Percentiles rank a stretch among this genome's conserved stretches.
phyloP scores from a whole-genome alignment of 2,113 vertebrate species.

The Lonchura striata region DNA sequence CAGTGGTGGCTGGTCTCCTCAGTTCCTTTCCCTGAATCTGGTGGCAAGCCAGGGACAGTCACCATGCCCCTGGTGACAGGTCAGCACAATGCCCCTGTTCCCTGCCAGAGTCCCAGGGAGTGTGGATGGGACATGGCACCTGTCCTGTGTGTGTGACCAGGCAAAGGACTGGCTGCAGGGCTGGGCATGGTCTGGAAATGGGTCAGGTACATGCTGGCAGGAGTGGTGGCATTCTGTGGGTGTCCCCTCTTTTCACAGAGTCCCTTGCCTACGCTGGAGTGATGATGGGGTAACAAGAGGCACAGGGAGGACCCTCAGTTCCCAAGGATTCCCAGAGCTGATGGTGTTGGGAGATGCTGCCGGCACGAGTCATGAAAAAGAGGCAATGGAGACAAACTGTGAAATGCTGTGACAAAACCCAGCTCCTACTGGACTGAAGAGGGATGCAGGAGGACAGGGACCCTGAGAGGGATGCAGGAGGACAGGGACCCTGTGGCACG shows the following conservation, averaged over 20 bases:
- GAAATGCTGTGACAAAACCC: neutral
- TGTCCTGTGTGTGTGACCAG: fast-evolving
- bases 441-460: neutral
- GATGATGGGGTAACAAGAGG: neutral
- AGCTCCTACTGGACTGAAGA: neutral
- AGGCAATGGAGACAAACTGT: neutral
- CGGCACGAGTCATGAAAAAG: neutral
- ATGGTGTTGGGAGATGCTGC: neutral
- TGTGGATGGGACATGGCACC: neutral
- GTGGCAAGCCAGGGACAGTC: neutral
- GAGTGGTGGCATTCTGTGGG: neutral
- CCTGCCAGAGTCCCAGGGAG: neutral
- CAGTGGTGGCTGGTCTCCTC: neutral
- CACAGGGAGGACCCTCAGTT: neutral
- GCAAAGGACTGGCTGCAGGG: neutral
- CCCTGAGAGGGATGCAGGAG: neutral
- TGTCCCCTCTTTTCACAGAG: neutral
- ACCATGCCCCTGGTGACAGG: neutral
- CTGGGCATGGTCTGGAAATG: neutral
- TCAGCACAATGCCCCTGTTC: neutral
- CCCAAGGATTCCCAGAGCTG: neutral
- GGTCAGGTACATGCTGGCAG: neutral
- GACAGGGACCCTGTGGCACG: neutral
- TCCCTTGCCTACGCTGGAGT: neutral
- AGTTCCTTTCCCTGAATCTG: neutral